Evolutionary conservation across 2,888 invertebrate genomes (phyloP).

Genomic region (Aleiodes testaceus): DNA sequence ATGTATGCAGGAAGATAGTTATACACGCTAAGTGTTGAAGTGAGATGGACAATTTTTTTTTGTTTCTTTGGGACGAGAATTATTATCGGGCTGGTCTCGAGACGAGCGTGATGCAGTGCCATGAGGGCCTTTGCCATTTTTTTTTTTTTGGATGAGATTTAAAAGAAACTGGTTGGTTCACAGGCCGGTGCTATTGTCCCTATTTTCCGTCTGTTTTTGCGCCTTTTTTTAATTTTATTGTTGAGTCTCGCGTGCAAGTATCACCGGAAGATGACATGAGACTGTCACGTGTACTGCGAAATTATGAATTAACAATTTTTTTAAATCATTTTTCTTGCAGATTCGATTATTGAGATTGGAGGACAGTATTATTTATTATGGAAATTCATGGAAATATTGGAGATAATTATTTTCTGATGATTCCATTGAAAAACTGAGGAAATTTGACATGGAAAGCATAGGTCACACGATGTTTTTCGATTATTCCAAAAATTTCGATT

Average conservation of each 20-base stretch:
- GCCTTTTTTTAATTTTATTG: neutral
- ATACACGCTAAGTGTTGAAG: slow-evolving; percentile 18
- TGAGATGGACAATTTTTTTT: slow-evolving; percentile 29
- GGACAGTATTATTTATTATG: too few species aligned
- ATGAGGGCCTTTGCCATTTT: slow-evolving; percentile 28
- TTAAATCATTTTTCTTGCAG: too few species aligned
- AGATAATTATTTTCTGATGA: too few species aligned
- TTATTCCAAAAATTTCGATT: too few species aligned
- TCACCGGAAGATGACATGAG: slow-evolving; percentile 25
- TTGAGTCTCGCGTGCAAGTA: neutral
- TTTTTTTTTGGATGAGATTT: neutral
- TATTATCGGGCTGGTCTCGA: slow-evolving; percentile 16
- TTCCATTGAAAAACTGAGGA: too few species aligned
- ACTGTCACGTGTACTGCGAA: neutral
- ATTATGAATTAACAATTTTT: too few species aligned
- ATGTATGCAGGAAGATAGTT: slow-evolving; percentile 24
- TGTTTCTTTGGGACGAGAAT: neutral
- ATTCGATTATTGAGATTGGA: too few species aligned
- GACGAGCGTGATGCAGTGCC: slow-evolving; percentile 24
- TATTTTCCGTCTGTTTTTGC: slow-evolving; percentile 21
- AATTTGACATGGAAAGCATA: too few species aligned
- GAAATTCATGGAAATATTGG: too few species aligned
- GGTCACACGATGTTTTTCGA: too few species aligned
- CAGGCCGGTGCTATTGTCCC: slow-evolving; percentile 28
- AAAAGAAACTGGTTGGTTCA: slow-evolving; percentile 7